Percentiles rank a stretch among this genome's conserved stretches.
phyloP scores from a whole-genome alignment of 1,140 invertebrate genomes.

The Oedothorax gibbosus region DNA sequence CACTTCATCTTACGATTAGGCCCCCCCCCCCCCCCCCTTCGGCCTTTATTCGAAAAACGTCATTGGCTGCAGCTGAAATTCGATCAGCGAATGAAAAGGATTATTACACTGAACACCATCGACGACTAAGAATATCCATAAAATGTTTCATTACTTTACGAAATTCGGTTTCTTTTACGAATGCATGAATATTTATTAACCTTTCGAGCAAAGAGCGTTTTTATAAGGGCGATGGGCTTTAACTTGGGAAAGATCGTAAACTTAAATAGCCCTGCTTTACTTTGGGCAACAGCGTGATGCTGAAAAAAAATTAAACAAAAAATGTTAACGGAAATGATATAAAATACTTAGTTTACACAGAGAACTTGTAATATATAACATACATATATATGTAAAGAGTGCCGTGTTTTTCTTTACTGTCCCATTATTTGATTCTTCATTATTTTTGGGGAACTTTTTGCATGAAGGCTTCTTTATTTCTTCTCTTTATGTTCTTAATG shows the following conservation, averaged over 20 bases:
- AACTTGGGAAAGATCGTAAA: conserved; percentile 61
- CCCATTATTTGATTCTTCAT: not conserved
- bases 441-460: conserved; percentile 32
- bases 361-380: not conserved
- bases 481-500: conserved; percentile 38
- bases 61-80: conserved; percentile 54
- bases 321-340: conserved; percentile 8
- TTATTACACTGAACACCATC: conserved; percentile 55
- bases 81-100: conserved; percentile 60
- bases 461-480: conserved; percentile 9
- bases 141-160: conserved; percentile 61
- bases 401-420: conserved; percentile 2
- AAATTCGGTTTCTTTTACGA: conserved; percentile 58
- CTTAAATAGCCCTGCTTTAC: conserved; percentile 55
- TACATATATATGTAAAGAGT: conserved; percentile 20
- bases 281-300: conserved; percentile 33
- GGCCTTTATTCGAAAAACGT: conserved; percentile 29
- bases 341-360: no score
- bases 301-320: conserved; percentile 5
- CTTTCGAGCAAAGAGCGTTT: conserved; percentile 57
- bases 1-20: conserved; percentile 22
- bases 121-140: conserved; percentile 60
- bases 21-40: conserved; percentile 7
- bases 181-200: conserved; percentile 61
- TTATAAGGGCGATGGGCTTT: conserved; percentile 53